Percentiles rank a stretch among this genome's conserved stretches.
Conservation (phyloP, 2,113 vertebrate genomes). For the Leptobrachium leishanense region DNA sequence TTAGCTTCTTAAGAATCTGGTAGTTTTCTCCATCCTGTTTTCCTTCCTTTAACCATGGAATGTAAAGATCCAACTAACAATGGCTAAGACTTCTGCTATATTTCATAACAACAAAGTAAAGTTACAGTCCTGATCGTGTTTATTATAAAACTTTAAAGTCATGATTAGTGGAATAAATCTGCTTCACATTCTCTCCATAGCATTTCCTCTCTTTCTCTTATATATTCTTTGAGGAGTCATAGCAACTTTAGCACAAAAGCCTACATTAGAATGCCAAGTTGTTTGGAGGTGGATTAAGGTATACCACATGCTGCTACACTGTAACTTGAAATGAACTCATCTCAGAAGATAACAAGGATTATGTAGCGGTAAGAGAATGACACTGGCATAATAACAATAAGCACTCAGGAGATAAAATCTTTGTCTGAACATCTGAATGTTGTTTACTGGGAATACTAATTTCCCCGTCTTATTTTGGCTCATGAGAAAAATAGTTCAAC, state of each 20-base stretch:
- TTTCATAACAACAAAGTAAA: too few species aligned
- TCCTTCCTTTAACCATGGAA: too few species aligned
- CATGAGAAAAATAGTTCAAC: constrained; percentile 2
- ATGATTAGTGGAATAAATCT: too few species aligned
- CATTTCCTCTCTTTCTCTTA: too few species aligned
- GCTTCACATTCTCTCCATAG: too few species aligned
- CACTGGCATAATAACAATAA: constrained; percentile 7
- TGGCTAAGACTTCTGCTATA: too few species aligned
- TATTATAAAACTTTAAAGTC: too few species aligned
- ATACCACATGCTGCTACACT: constrained; percentile 2
- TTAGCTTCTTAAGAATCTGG: too few species aligned
- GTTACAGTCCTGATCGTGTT: too few species aligned
- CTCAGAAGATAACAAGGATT: constrained; percentile 11
- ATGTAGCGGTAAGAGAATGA: constrained; percentile 16
- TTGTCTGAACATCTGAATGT: background rate
- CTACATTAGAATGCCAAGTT: background rate
- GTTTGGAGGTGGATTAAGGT: constrained; percentile 12
- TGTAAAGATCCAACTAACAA: too few species aligned
- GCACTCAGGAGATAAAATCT: background rate
- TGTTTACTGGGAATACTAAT: constrained; percentile 18
- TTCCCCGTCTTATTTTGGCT: background rate
- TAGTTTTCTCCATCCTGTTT: too few species aligned
- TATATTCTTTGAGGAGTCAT: background rate
- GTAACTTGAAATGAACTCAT: constrained; percentile 27
- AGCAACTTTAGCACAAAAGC: background rate